Percentiles rank a stretch among this genome's conserved stretches.
phyloP scores from a whole-genome alignment of 2,797 vertebrate genomes.

The Lithobates sylvaticus region DNA sequence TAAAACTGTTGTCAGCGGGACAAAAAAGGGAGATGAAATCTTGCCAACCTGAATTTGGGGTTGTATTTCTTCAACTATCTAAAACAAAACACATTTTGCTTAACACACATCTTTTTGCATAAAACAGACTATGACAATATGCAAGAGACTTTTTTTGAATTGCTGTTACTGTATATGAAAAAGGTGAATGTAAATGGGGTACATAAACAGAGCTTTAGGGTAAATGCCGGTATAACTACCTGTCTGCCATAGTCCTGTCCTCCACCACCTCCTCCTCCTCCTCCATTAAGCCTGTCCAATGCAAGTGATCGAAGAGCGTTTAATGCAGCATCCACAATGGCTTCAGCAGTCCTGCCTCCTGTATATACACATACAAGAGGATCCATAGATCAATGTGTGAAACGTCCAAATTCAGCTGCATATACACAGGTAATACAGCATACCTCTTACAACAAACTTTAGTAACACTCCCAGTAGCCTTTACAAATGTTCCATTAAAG shows the following conservation, averaged over 20 bases:
- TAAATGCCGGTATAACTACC: conserved; percentile 67
- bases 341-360: conserved; percentile 91
- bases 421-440: neutral
- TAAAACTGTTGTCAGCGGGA: too few relatives aligned
- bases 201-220: too few relatives aligned
- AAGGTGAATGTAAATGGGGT: neutral
- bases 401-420: neutral
- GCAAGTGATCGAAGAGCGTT: conserved; percentile 83
- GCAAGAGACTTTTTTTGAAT: too few relatives aligned
- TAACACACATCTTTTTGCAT: too few relatives aligned
- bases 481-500: too few relatives aligned
- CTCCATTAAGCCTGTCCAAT: conserved; percentile 88
- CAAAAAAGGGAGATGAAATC: too few relatives aligned
- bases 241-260: conserved; percentile 83
- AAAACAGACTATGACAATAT: too few relatives aligned
- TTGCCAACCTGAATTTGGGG: too few relatives aligned
- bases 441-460: neutral
- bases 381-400: neutral
- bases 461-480: too few relatives aligned
- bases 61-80: too few relatives aligned
- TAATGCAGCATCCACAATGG: conserved; percentile 89
- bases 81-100: too few relatives aligned
- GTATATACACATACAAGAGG: neutral
- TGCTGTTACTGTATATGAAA: too few relatives aligned
- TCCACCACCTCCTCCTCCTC: conserved; percentile 80